Conservation (phyloP, 2,113 vertebrate species). For the Arenaria interpres region DNA sequence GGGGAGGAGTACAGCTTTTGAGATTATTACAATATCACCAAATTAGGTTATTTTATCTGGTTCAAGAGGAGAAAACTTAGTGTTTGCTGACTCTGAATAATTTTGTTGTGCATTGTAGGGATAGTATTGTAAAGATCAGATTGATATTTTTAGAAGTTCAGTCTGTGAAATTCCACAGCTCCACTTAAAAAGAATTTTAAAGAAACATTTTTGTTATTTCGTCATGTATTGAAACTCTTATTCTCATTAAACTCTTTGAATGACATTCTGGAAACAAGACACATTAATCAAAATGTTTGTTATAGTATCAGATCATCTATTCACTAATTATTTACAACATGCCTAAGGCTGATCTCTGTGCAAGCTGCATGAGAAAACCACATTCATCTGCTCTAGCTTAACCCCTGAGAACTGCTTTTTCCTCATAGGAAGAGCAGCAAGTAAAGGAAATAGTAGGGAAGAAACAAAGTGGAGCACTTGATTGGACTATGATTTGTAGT, state of each 20-base stretch:
- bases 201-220: background rate
- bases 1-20: background rate
- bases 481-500: background rate
- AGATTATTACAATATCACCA: background rate
- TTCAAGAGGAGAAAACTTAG: background rate
- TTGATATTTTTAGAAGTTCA: background rate
- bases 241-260: constrained; percentile 10
- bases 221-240: background rate
- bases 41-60: background rate
- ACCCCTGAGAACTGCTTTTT: background rate
- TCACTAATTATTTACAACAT: constrained; percentile 4
- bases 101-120: background rate
- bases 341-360: constrained; percentile 1
- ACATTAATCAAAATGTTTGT: background rate
- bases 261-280: background rate
- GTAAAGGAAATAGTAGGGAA: background rate
- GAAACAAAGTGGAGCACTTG: background rate
- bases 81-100: background rate
- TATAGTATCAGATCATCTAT: background rate
- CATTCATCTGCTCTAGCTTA: background rate
- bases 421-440: background rate
- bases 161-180: background rate
- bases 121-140: background rate
- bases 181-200: background rate
- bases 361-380: background rate